Base-by-base conservation (phyloP, 2,888 invertebrate genomes). In the Drosophila neutralis region DNA sequence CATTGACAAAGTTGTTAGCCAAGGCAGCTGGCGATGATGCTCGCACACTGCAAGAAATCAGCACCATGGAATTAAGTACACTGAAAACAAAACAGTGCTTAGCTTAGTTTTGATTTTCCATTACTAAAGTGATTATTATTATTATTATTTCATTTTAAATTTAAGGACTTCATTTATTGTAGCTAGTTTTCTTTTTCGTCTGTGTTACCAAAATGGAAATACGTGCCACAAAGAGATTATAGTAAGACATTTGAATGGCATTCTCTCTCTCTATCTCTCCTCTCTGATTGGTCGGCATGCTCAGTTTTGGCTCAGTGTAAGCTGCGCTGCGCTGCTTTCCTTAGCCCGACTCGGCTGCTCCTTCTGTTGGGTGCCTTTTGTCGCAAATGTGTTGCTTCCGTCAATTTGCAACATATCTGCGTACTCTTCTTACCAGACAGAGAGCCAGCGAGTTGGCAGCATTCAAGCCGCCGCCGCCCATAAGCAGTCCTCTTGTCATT, bases 1-100 rank as follows among this genome's bases (percentile, higher is more conserved):
- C 75, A 81, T 83, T 81, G 87, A 87, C 84, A 87, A 83, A 81
- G 84, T 83, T 83, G 84, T 76, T 82, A 72, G 69, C 64, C 52
- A 42, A 31, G 59, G 52, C 45, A 56, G 58, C 64, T 57, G 62
- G 40, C 53, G 40, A 29, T 57, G 18, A 24, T 31, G 57, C 35
- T 27, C 3, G 21, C 18, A 63, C 51, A 63, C 58, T 42, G 35
- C 58, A 29, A 59, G 48, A 45, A 66, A 65, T 42, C n/a, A 18
- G 13, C 6, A 15, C 29, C 11, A 2, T n/a, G n/a, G 27, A 7
- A 40, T 15, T 11, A 13, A 48, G 10, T 18, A 27, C 38, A 18
- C 45, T 33, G 13, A 21, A 31, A 29, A 7, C 29, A 52, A 21
- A 58, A 11, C 7, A 33, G 0, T 31, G 2, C 21, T 13, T 7